phyloP scores from a whole-genome alignment of 2,113 vertebrate species.

The Hippopotamus amphibius region DNA sequence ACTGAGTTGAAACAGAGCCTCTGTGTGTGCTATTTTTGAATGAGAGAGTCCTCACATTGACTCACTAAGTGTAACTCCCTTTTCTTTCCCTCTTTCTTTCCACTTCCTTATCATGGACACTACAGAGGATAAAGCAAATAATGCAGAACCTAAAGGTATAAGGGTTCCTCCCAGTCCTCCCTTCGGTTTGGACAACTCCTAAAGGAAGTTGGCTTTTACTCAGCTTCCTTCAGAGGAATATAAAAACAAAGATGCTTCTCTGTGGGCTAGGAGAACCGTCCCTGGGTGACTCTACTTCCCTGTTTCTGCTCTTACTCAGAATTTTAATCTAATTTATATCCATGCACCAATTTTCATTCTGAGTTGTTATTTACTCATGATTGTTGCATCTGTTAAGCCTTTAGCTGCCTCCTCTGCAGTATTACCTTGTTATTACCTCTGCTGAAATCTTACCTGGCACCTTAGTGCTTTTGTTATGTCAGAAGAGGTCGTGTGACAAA shows the following conservation, averaged over 20 bases:
- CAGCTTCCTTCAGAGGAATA: conserved; percentile 56
- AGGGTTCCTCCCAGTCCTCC: conserved; percentile 49
- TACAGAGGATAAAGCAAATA: conserved; percentile 55
- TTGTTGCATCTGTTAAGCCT: conserved; percentile 14
- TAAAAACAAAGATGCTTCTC: conserved; percentile 61
- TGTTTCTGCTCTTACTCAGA: conserved; percentile 60
- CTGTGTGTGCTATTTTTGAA: not conserved
- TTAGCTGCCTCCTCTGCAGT: not conserved
- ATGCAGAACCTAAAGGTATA: conserved; percentile 17
- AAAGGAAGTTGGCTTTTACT: conserved; percentile 72
- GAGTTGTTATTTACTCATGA: conserved; percentile 34
- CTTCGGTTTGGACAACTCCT: conserved; percentile 61
- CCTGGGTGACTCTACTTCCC: not conserved
- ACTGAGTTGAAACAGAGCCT: not conserved
- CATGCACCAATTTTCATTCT: not conserved
- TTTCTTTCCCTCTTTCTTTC: conserved; percentile 33
- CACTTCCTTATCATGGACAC: not conserved
- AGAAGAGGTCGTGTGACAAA: not conserved
- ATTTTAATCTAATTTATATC: conserved; percentile 19
- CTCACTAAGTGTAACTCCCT: conserved; percentile 10
- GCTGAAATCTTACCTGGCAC: not conserved
- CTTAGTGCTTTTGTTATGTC: conserved; percentile 28
- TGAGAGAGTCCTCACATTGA: not conserved
- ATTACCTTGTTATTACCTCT: conserved; percentile 28
- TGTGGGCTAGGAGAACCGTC: not conserved